Percentiles rank a stretch among this genome's conserved stretches.
These are phyloP conservation scores for Pharmacophagus antenor DNA, from an alignment of 2,888 invertebrate species.

Conservation along the genomic window DNA sequence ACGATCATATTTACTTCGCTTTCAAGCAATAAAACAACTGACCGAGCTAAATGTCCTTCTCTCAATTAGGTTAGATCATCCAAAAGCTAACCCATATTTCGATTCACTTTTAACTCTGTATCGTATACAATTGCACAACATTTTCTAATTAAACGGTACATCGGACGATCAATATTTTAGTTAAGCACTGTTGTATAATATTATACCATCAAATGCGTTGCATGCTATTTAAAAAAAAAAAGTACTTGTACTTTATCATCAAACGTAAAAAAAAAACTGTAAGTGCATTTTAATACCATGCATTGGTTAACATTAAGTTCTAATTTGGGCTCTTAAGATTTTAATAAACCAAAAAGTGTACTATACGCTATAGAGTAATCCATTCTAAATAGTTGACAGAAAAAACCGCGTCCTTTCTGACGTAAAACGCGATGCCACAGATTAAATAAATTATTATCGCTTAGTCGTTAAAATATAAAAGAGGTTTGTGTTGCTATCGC, in stretches of 20 bases:
- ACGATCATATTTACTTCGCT: not conserved
- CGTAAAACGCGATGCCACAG: not conserved
- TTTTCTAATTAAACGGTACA: not conserved
- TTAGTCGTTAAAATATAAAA: not conserved
- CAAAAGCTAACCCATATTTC: not conserved
- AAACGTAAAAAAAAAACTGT: not conserved
- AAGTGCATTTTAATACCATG: not conserved
- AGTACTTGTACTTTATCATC: conserved; percentile 2
- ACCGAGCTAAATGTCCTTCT: too few relatives aligned
- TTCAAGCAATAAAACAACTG: not conserved
- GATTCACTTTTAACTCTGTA: not conserved
- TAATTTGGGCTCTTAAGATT: not conserved
- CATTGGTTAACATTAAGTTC: not conserved
- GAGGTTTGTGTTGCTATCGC: too few relatives aligned
- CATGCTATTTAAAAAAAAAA: not conserved
- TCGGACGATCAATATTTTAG: too few relatives aligned
- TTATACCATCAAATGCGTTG: too few relatives aligned
- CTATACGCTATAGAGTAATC: too few relatives aligned
- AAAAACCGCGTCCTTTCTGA: not conserved
- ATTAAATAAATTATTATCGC: not conserved
- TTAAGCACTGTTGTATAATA: too few relatives aligned
- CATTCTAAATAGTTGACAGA: too few relatives aligned
- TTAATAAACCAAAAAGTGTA: not conserved
- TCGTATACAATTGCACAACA: not conserved
- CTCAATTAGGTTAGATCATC: too few relatives aligned